Conservation (phyloP, 2,113 vertebrate species). For the Mus pahari region DNA sequence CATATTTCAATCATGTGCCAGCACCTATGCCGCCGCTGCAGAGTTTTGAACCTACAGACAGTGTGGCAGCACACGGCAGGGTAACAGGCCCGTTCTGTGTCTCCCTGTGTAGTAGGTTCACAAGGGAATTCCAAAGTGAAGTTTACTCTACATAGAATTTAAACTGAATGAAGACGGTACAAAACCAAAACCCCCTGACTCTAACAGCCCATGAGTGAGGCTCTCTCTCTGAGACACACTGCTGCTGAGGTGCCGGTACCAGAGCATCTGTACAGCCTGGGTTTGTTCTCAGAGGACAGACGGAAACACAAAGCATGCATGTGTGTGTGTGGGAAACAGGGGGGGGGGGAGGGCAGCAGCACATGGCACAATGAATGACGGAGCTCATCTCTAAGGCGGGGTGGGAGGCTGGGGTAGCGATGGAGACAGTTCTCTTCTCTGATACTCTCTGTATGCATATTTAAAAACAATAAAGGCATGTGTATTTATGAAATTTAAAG, state of each 20-base stretch:
- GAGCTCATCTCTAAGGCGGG: not conserved
- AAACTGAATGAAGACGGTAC: not conserved
- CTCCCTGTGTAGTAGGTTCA: not conserved
- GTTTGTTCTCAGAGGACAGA: not conserved
- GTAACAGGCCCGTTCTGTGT: rapidly evolving
- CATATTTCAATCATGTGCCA: not conserved
- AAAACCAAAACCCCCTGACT: not conserved
- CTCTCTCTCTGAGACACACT: rapidly evolving
- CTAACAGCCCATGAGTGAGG: not conserved
- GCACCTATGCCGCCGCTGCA: rapidly evolving
- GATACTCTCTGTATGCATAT: not conserved
- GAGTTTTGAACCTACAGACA: not conserved
- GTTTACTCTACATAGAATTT: not conserved
- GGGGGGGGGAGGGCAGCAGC: no score
- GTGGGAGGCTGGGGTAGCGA: not conserved
- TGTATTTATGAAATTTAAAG: not conserved
- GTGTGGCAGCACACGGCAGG: rapidly evolving
- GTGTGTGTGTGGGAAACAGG: not conserved
- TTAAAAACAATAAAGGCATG: not conserved
- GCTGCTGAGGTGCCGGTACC: rapidly evolving
- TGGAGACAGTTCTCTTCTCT: not conserved
- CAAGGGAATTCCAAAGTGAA: not conserved
- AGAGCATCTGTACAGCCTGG: rapidly evolving
- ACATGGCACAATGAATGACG: not conserved
- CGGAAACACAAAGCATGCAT: not conserved